Conservation (phyloP, 2,113 vertebrate species). For the Oenanthe oenanthe region DNA sequence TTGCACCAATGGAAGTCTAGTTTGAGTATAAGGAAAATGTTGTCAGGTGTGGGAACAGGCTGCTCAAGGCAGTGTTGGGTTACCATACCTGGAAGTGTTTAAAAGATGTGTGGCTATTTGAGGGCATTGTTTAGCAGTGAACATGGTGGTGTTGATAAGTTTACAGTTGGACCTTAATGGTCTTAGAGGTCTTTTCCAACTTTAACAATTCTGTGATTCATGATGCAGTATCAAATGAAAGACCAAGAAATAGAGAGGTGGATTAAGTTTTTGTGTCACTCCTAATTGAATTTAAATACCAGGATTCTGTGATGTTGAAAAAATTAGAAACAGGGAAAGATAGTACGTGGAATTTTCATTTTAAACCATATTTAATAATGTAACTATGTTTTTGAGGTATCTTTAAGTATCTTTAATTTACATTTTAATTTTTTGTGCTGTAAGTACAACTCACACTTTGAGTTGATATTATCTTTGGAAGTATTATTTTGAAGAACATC, state of each 20-base stretch:
- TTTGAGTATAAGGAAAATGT: not conserved
- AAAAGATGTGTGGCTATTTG: not conserved
- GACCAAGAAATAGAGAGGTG: not conserved
- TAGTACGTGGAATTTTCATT: not conserved
- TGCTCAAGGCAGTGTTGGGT: no score
- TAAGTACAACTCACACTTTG: fast-evolving
- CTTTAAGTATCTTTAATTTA: not conserved
- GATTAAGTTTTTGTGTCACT: not conserved
- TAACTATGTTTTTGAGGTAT: not conserved
- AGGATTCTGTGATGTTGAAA: not conserved
- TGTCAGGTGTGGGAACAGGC: not conserved
- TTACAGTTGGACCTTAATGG: not conserved
- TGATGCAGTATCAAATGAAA: not conserved
- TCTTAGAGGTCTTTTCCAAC: not conserved
- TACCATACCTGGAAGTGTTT: not conserved
- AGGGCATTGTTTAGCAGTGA: not conserved
- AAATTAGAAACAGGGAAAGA: not conserved
- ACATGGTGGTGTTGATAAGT: no score
- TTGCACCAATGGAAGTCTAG: not conserved
- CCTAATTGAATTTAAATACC: not conserved
- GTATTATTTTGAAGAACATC: not conserved
- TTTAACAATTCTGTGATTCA: not conserved
- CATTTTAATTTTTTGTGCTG: not conserved
- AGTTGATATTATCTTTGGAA: not conserved
- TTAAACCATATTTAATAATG: not conserved